phyloP scores from a whole-genome alignment of 2,888 invertebrate genomes.

The Pachycephus smyrnensis region DNA sequence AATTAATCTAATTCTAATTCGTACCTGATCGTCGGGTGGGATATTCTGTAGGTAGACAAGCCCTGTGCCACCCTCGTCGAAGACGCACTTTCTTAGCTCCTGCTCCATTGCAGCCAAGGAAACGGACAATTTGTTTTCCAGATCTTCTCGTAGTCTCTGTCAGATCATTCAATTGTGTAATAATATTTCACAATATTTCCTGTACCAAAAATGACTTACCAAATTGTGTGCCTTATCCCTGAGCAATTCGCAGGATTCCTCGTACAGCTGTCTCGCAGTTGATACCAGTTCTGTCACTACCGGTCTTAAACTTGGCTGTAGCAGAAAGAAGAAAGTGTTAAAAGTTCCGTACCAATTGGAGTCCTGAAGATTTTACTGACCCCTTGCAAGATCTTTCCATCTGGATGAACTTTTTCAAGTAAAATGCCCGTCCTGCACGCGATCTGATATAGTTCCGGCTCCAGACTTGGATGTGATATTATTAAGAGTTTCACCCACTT shows the following conservation, averaged over 20 bases:
- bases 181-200: not conserved
- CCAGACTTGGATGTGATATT: constrained; percentile 76
- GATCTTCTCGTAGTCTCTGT: constrained; percentile 74
- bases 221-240: constrained; percentile 77
- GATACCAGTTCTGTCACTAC: constrained; percentile 83
- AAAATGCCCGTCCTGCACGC: constrained; percentile 79
- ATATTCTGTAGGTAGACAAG: constrained; percentile 72
- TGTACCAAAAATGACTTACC: constrained; percentile 55
- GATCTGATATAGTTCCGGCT: constrained; percentile 80
- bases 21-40: constrained; percentile 69
- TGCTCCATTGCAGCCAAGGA: constrained; percentile 78
- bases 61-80: constrained; percentile 71
- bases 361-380: constrained; percentile 56
- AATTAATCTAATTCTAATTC: not conserved
- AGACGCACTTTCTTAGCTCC: constrained; percentile 78
- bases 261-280: constrained; percentile 75
- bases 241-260: constrained; percentile 78
- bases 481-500: constrained; percentile 81
- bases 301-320: constrained; percentile 75
- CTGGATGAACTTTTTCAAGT: constrained; percentile 82
- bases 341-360: not conserved
- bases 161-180: not conserved
- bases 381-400: constrained; percentile 84
- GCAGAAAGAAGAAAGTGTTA: constrained; percentile 21
- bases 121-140: constrained; percentile 77